Conservation (phyloP, 2,888 invertebrate species). For the Camptogramma bilineatum region DNA sequence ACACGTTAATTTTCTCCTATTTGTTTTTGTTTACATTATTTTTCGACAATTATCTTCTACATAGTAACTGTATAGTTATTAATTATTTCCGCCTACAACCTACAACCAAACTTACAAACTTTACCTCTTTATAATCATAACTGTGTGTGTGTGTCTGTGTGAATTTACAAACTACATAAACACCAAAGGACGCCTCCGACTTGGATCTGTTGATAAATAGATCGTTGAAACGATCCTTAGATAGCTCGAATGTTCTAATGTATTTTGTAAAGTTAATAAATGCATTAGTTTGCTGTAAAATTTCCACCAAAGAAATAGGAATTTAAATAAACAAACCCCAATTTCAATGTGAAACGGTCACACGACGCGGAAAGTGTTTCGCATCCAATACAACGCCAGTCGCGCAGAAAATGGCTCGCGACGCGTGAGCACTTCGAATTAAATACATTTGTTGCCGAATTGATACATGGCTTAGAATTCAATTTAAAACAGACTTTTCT, state of each 20-base stretch:
- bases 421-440: conserved; percentile 61
- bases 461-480: conserved; percentile 20
- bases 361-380: conserved; percentile 46
- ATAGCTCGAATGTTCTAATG: too few relatives aligned
- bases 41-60: too few relatives aligned
- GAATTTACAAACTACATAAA: too few relatives aligned
- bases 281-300: neutral
- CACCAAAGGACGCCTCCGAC: neutral
- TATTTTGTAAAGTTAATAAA: neutral
- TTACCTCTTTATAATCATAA: too few relatives aligned
- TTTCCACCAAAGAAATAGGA: neutral
- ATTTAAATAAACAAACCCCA: conserved; percentile 2
- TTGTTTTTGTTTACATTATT: too few relatives aligned
- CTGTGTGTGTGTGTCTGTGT: too few relatives aligned
- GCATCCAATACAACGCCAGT: conserved; percentile 75
- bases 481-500: neutral
- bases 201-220: neutral
- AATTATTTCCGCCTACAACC: too few relatives aligned
- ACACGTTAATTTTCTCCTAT: too few relatives aligned
- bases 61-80: too few relatives aligned
- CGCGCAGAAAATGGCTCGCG: conserved; percentile 76
- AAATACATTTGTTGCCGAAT: conserved; percentile 35
- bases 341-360: neutral
- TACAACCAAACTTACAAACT: too few relatives aligned
- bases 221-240: too few relatives aligned